Base-by-base conservation (phyloP, 92 coral and sea anemone genomes). In the Phenganax stokvisi region DNA sequence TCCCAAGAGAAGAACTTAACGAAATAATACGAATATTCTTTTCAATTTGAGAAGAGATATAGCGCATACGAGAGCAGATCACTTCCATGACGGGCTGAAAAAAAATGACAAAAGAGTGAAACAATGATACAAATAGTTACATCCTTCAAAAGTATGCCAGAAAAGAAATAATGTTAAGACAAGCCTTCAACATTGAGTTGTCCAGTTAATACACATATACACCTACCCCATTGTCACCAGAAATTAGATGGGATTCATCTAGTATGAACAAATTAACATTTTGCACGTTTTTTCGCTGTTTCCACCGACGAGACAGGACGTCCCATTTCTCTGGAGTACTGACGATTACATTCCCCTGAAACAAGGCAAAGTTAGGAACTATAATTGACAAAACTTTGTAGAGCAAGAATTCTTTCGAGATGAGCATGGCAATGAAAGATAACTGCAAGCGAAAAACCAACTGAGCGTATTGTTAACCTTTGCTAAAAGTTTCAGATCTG, bases 241-340 rank as follows among this genome's bases (percentile, higher is more conserved):
- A 97, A 84, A 92, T 92, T 75, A 94, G 77, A 80, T 94, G 98
- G 56, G 97, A 88, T 68, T 94, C 98, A 71, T 94, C 98, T 82
- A 94, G 85, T 73, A 94, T 71, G 74, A 94, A 94, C 76, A 94
- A 85, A 71, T 92, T 92, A 1, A 94, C 98, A 77, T 92, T 94
- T 82, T 94, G 98, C 3, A 92, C 98, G 62, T 94, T 94, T 79
- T 94, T 94, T 30, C 98, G 79, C 83, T 94, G 98, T 75, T 94
- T 94, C 98, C 98, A 94, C 56, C 98, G 81, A 31, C 98, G 88
- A 47, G 98, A 94, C 25, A 94, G 78, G 76, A 94, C 97, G 70
- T 94, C 98, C 98, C 98, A 94, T 67, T 94, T 93, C 64, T 94
- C 98, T 8, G 98, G 98, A 6, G 98, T 94, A 62, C 97, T 91